Evolutionary conservation across 2,113 vertebrate genomes (phyloP).

Genomic region (Connochaetes taurinus): DNA sequence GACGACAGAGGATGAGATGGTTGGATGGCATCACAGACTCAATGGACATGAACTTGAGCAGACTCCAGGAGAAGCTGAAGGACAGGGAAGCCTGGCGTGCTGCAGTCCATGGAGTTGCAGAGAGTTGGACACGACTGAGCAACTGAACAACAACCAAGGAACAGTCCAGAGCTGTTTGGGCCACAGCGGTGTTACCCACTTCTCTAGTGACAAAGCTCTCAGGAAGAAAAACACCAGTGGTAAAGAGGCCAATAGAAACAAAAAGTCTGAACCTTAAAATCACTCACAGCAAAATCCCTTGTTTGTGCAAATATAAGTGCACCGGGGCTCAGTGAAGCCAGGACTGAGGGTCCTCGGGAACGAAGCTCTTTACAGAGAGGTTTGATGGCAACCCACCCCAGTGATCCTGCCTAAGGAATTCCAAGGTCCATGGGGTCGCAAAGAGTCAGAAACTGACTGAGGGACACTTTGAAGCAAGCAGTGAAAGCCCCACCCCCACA

Average conservation of each 20-base stretch:
- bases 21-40: neutral
- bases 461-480: neutral
- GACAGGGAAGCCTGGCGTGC: neutral
- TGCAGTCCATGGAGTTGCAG: neutral
- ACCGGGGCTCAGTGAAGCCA: neutral
- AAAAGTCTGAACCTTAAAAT: neutral
- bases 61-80: neutral
- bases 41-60: neutral
- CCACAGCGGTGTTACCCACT: neutral
- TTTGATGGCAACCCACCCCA: neutral
- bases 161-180: neutral
- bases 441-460: neutral
- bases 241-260: neutral
- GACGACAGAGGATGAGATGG: neutral
- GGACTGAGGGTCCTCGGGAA: neutral
- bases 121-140: neutral
- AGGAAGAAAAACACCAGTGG: neutral
- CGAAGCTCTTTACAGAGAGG: neutral
- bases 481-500: neutral
- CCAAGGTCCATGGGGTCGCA: neutral
- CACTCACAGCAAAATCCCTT: neutral
- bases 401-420: neutral
- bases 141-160: neutral
- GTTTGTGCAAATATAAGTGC: neutral
- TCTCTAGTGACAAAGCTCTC: neutral